A percentile compares a stretch with the other conserved stretches of the same genome.
phyloP scores from a whole-genome alignment of 2,888 invertebrate species.

The Tetramorium bicarinatum region DNA sequence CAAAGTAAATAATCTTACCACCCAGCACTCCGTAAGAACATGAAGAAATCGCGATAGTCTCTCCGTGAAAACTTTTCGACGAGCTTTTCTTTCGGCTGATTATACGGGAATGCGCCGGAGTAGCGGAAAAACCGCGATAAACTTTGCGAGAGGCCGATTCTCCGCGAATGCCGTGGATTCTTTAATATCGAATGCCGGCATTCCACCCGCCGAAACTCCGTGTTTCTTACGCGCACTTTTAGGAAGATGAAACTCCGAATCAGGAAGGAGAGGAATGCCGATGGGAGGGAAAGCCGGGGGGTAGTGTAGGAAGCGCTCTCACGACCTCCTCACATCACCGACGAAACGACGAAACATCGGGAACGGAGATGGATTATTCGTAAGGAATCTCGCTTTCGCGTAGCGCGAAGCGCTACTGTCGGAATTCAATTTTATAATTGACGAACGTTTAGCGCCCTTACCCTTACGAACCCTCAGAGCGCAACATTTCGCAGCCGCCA shows the following conservation, averaged over 20 bases:
- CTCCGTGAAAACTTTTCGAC: constrained; percentile 13
- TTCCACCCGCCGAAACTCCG: constrained; percentile 58
- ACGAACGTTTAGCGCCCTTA: not conserved
- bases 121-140: constrained; percentile 46
- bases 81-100: constrained; percentile 44
- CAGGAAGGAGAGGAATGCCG: constrained; percentile 60
- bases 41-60: constrained; percentile 30
- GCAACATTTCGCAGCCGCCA: not conserved
- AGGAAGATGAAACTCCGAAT: constrained; percentile 75
- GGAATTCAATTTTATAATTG: constrained; percentile 24
- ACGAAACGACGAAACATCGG: constrained; percentile 48
- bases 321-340: constrained; percentile 44
- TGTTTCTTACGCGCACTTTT: constrained; percentile 73
- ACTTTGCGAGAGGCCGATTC: constrained; percentile 17
- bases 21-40: not conserved
- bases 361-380: constrained; percentile 53
- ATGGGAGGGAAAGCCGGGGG: constrained; percentile 61
- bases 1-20: not conserved
- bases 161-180: constrained; percentile 61
- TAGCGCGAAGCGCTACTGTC: not conserved
- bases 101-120: constrained; percentile 20
- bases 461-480: no score
- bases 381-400: constrained; percentile 19
- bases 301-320: constrained; percentile 59
- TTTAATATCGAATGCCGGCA: constrained; percentile 72